Evolutionary conservation across 2,888 invertebrate species (phyloP).

Genomic region (Conchocele bisecta): DNA sequence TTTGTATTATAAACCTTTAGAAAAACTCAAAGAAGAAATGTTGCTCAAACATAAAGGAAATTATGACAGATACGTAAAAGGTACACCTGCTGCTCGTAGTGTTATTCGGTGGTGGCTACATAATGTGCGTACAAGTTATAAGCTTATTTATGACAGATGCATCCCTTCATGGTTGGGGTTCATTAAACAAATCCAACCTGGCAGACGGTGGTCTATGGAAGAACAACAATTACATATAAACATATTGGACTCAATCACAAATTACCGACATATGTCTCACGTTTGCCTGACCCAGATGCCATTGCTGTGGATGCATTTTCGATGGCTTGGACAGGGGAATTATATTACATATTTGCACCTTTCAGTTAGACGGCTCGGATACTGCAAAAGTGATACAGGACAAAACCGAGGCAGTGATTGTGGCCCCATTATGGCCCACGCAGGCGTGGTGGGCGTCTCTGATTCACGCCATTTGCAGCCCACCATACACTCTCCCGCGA

Average conservation of each 20-base stretch:
- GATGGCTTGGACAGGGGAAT: neutral
- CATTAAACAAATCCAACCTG: neutral
- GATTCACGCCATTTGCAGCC: neutral
- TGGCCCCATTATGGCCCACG: constrained; percentile 26
- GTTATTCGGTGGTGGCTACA: constrained; percentile 7
- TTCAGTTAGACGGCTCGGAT: constrained; percentile 4
- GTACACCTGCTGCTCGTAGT: neutral
- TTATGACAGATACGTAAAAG: constrained; percentile 6
- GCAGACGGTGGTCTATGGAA: neutral
- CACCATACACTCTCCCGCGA: constrained; percentile 1
- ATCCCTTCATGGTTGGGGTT: constrained; percentile 4
- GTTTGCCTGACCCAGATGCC: constrained; percentile 26
- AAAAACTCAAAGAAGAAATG: constrained; percentile 4
- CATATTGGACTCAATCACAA: constrained; percentile 30
- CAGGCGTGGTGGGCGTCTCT: constrained; percentile 16
- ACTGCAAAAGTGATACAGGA: constrained; percentile 16
- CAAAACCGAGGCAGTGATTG: constrained; percentile 8
- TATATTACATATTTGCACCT: constrained; percentile 29
- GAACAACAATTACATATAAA: constrained; percentile 36
- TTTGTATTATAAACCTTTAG: constrained; percentile 24
- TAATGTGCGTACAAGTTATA: neutral
- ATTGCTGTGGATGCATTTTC: constrained; percentile 23
- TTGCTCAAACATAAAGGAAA: constrained; percentile 12
- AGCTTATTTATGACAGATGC: constrained; percentile 1
- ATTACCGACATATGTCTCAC: constrained; percentile 28